Percentiles rank a stretch among this genome's conserved stretches.
These are phyloP conservation scores for Meles meles DNA, from an alignment of 2,113 vertebrate species.

Conservation along the genomic window DNA sequence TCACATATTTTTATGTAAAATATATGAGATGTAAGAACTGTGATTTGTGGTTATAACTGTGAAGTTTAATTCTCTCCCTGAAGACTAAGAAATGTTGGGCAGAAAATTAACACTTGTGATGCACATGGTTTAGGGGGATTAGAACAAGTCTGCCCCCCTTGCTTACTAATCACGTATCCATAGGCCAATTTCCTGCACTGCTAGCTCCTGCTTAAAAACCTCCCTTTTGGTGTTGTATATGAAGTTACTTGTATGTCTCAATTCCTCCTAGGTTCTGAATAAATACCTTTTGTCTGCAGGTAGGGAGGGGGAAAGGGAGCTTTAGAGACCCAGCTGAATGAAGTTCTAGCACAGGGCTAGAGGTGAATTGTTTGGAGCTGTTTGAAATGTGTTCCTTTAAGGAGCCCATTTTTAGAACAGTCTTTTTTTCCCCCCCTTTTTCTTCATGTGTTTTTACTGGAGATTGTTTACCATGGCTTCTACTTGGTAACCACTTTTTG, in stretches of 20 bases:
- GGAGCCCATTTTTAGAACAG: constrained; percentile 88
- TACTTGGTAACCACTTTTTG: neutral
- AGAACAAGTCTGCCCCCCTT: neutral
- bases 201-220: neutral
- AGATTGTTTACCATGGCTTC: neutral
- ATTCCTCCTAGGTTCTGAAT: neutral
- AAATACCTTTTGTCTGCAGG: neutral
- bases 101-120: neutral
- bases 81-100: neutral
- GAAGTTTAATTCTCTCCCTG: neutral
- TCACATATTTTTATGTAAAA: neutral
- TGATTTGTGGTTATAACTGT: neutral
- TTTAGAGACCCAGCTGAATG: constrained; percentile 70
- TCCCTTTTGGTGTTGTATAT: neutral
- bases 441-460: neutral
- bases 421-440: neutral
- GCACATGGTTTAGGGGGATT: neutral
- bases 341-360: constrained; percentile 80
- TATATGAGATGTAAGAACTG: neutral
- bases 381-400: constrained; percentile 89
- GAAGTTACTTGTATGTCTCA: neutral
- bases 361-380: constrained; percentile 90
- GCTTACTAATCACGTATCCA: neutral
- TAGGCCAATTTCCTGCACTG: neutral
- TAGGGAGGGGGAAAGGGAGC: neutral